Evolutionary conservation across 2,888 invertebrate species (phyloP), one percentile per base, ranked within the genome.

Genomic region (Alcis repandata): DNA sequence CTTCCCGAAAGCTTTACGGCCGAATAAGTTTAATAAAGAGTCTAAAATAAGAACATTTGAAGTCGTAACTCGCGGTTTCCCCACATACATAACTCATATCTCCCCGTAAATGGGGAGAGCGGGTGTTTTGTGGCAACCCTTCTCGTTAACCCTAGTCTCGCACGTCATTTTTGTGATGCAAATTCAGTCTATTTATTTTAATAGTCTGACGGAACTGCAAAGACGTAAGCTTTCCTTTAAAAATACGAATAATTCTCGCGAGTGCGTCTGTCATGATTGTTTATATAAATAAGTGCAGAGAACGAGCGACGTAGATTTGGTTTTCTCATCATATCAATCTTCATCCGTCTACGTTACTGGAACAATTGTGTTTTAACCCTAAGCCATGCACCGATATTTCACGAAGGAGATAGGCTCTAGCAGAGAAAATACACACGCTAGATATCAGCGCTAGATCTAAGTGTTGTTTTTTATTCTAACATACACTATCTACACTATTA

Each of bases 141-240:
- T 57, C 52, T 66, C 67, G 64, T 67, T 64, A 69, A 68, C 69
- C 68, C 68, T 66, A 53, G 56, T 63, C 61, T 58, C 63, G 63
- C 63, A 60, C 59, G 71, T 68, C 63, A 64, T 67, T 69, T 64
- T 54, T 63, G 58, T 73, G 62, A 70, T 67, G 66, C 70, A 72
- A 70, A 68, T 58, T n/a, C 54, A 32, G 66, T 61, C 61, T 64
- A 68, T 70, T 69, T 60, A 63, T 70, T 67, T 65, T 57, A 58
- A 56, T 63, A 67, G 51, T 27, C 33, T 53, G 46, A 56, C 17
- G 56, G 40, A 49, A 49, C 43, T 41, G 32, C 46, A 32, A 51
- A 53, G 45, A 19, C 19, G 48, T 32, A 45, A 45, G 52, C n/a
- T 41, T 59, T 48, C 46, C 45, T 57, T 36, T 57, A 38, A 17